Evolutionary conservation across 2,888 invertebrate genomes (phyloP), one percentile per base, ranked within the genome.

Genomic region (Aproaerema taeniolella): DNA sequence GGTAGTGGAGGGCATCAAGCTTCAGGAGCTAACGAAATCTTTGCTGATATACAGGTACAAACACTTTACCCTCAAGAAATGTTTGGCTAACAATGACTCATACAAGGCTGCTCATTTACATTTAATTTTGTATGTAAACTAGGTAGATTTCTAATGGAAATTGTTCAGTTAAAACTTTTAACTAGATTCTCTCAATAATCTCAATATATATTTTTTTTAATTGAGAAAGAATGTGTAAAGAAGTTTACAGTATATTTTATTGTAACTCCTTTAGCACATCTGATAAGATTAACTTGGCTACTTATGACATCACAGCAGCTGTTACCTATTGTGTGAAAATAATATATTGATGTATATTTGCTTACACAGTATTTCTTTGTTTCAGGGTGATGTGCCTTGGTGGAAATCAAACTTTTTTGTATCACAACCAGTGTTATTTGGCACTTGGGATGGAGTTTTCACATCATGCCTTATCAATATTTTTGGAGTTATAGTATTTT

Each of bases 381-480:
- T 85, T 43, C 69, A 93, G 93, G 93, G 91, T 51, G 91, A 92
- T 61, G 91, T 92, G 51, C 95, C 95, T 36, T 98, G 97, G 97
- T 98, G 97, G 97, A 95, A 96, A 79, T 93, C 96, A 17, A 97
- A 97, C 69, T 97, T 98, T 79, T 97, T 98, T 70, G 93, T 98
- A 77, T 96, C 96, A 20, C 96, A 98, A 75, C 97, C 97, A 24
- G 95, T 98, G 38, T 86, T 98, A 37, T 98, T 99, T 87, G 98
- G 98, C 9, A 97, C 97, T 1, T 98, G 96, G 96, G 98, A 98
- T 81, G 98, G 98, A 49, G 98, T 99, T 5, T 99, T 98, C 72
- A 97, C 98, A 39, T 97, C 98, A 37, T 98, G 97, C 70, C 91
- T 99, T 61, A 97, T 98, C 66, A 98, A 98, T 79, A 96, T 98